Percentiles rank a stretch among this genome's conserved stretches.
Evolutionary conservation across 2,113 vertebrate species (phyloP).

Genomic region (Phoenicopterus ruber): DNA sequence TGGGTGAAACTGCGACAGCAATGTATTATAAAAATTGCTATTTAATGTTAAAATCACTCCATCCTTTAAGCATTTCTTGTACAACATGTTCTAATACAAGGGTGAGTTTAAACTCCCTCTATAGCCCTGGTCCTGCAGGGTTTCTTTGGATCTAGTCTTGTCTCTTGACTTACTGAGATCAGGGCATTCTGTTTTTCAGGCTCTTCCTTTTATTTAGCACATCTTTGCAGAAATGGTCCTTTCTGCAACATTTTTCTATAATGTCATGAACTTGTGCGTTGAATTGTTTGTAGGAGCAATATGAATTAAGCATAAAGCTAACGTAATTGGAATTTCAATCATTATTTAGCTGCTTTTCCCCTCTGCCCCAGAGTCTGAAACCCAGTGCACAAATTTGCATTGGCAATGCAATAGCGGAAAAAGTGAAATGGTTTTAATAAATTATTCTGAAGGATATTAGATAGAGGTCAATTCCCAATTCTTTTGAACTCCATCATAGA

Average conservation of each 20-base stretch:
- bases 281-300: background rate
- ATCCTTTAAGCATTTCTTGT: background rate
- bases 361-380: background rate
- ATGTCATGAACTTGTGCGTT: background rate
- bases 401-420: background rate
- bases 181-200: background rate
- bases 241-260: background rate
- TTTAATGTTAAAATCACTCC: background rate
- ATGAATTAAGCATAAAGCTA: conserved; percentile 1
- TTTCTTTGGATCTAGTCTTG: background rate
- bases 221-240: background rate
- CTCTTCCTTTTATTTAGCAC: background rate
- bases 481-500: conserved; percentile 23
- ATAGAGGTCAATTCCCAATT: conserved; percentile 49
- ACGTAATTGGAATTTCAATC: background rate
- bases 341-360: conserved; percentile 21
- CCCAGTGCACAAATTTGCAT: background rate
- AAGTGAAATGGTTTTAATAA: conserved; percentile 35
- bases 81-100: background rate
- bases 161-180: background rate
- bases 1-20: no score
- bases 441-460: conserved; percentile 41
- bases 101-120: background rate
- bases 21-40: background rate
- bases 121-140: background rate